Conservation (phyloP, 2,113 vertebrate species). For the Grallaria varia region DNA sequence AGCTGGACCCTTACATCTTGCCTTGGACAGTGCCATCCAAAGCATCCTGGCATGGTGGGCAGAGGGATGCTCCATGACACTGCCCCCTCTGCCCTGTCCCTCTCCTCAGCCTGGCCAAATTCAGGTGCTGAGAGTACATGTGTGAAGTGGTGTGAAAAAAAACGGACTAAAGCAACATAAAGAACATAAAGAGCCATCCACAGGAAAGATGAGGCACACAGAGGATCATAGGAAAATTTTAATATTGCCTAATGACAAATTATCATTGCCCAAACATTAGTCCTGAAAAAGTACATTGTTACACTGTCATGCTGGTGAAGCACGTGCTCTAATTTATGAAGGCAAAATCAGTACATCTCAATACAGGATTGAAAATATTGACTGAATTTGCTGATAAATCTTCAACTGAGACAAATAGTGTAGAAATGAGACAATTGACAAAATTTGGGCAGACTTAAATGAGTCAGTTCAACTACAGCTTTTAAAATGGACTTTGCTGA, state of each 20-base stretch:
- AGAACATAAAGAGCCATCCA: not conserved
- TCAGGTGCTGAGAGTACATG: not conserved
- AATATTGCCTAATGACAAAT: not conserved
- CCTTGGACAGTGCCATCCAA: fast-evolving
- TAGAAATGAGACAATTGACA: not conserved
- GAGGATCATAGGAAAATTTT: not conserved
- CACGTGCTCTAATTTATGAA: not conserved
- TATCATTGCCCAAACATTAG: not conserved
- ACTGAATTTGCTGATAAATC: not conserved
- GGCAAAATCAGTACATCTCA: not conserved
- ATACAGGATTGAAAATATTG: not conserved
- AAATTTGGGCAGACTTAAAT: not conserved
- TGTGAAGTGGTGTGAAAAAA: not conserved
- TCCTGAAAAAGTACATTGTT: not conserved
- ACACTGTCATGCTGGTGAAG: not conserved
- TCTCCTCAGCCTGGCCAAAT: not conserved
- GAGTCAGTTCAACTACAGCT: not conserved
- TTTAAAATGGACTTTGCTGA: not conserved
- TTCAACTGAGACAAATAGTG: not conserved
- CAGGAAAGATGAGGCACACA: not conserved
- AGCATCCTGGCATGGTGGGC: not conserved
- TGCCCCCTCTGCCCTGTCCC: fast-evolving
- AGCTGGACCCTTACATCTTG: fast-evolving
- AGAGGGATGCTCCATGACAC: fast-evolving
- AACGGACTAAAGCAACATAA: not conserved